Percentiles rank a stretch among this genome's conserved stretches.
Evolutionary conservation across 2,797 vertebrate genomes (phyloP).

Genomic region (Rhyacichthys aspro): DNA sequence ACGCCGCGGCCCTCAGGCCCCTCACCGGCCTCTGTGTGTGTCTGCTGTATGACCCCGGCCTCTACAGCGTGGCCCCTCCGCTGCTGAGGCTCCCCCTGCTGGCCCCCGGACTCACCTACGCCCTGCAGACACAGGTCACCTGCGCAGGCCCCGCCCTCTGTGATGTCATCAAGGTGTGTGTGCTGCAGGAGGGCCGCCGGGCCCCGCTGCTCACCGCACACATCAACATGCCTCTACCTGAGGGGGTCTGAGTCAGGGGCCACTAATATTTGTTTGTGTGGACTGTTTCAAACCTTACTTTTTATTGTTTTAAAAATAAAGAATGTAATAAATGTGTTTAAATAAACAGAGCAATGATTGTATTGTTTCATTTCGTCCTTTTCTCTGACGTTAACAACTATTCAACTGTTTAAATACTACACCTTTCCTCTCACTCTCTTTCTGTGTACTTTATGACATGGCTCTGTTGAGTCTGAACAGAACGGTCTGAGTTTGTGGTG

Average conservation of each 20-base stretch:
- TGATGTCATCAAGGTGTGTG: constrained; percentile 90
- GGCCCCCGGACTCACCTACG: constrained; percentile 89
- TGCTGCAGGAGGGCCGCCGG: constrained; percentile 82
- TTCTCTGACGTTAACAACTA: no score
- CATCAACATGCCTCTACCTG: constrained; percentile 90
- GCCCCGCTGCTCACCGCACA: constrained; percentile 86
- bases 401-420: no score
- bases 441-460: no score
- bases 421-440: no score
- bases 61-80: constrained; percentile 82
- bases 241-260: constrained; percentile 6
- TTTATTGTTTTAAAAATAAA: no score
- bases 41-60: constrained; percentile 85
- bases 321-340: no score
- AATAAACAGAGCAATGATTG: no score
- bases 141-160: constrained; percentile 86
- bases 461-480: no score
- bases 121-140: constrained; percentile 87
- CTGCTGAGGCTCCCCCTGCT: constrained; percentile 89
- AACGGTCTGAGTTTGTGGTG: no score
- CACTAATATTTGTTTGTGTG: no score
- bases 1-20: constrained; percentile 82
- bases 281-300: no score
- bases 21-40: constrained; percentile 82
- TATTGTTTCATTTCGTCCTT: no score